A percentile compares a stretch with the other conserved stretches of the same genome.
These are phyloP conservation scores for Macrotis lagotis DNA, from an alignment of 2,113 vertebrate species.

Conservation along the genomic window DNA sequence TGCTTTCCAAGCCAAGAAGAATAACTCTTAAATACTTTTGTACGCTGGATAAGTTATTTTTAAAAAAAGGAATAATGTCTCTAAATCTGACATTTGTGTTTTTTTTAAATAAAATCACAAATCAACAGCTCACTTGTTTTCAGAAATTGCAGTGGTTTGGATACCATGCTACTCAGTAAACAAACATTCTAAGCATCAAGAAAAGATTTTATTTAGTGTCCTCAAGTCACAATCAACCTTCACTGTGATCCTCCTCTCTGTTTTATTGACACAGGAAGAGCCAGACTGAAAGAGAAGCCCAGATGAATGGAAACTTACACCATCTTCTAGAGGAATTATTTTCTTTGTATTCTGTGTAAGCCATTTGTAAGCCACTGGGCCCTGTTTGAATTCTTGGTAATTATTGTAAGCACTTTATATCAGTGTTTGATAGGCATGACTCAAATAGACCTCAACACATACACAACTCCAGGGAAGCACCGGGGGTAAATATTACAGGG, in stretches of 20 bases:
- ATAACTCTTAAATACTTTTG: conserved; percentile 62
- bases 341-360: background rate
- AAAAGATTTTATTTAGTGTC: conserved; percentile 46
- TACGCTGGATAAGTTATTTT: conserved; percentile 61
- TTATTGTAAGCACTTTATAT: background rate
- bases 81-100: conserved; percentile 50
- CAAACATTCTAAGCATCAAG: conserved; percentile 41
- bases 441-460: background rate
- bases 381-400: too few relatives aligned
- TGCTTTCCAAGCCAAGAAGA: conserved; percentile 61
- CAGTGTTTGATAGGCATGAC: background rate
- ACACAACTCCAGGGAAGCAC: background rate
- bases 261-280: conserved; percentile 30
- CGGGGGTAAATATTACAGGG: background rate
- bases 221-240: conserved; percentile 39
- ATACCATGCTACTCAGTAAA: conserved; percentile 51
- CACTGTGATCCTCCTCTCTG: conserved; percentile 9
- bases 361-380: background rate
- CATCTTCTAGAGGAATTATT: background rate
- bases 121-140: conserved; percentile 69
- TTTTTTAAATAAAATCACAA: conserved; percentile 47
- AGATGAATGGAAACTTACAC: background rate
- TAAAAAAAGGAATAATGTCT: conserved; percentile 55
- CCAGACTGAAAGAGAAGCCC: background rate
- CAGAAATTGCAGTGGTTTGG: conserved; percentile 33